Evolutionary conservation across 1,140 invertebrate species (phyloP).

Genomic region (Varroa destructor): DNA sequence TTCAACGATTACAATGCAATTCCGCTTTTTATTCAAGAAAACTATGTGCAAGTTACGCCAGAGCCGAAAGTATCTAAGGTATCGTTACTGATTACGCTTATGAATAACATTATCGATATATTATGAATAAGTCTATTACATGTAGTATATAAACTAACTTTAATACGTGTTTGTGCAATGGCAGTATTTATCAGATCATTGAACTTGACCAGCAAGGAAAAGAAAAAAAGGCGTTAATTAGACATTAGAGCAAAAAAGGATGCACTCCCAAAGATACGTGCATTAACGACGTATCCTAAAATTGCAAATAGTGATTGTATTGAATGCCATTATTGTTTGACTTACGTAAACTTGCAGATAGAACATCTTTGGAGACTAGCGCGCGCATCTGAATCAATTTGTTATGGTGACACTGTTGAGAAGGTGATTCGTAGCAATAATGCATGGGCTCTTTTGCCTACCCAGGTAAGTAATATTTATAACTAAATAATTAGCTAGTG

Average conservation of each 20-base stretch:
- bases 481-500: too few species aligned
- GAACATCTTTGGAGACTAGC: slow-evolving; percentile 54
- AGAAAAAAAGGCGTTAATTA: background rate
- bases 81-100: slow-evolving; percentile 27
- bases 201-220: too few species aligned
- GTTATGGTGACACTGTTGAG: slow-evolving; percentile 71
- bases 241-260: slow-evolving; percentile 28
- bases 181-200: too few species aligned
- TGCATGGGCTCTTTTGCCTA: slow-evolving; percentile 77
- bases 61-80: slow-evolving; percentile 36
- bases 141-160: slow-evolving; percentile 49
- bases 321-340: too few species aligned
- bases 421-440: slow-evolving; percentile 58
- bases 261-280: slow-evolving; percentile 27
- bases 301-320: slow-evolving; percentile 33
- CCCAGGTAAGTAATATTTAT: slow-evolving; percentile 48
- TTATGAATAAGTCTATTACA: slow-evolving; percentile 35
- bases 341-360: slow-evolving; percentile 29
- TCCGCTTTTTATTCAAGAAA: slow-evolving; percentile 93
- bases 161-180: background rate
- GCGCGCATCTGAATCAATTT: slow-evolving; percentile 66
- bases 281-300: background rate
- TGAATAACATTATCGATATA: slow-evolving; percentile 24
- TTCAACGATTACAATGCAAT: slow-evolving; percentile 92
- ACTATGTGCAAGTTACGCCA: slow-evolving; percentile 67